phyloP scores from a whole-genome alignment of 2,888 invertebrate species.

The Plagiodera versicolora region DNA sequence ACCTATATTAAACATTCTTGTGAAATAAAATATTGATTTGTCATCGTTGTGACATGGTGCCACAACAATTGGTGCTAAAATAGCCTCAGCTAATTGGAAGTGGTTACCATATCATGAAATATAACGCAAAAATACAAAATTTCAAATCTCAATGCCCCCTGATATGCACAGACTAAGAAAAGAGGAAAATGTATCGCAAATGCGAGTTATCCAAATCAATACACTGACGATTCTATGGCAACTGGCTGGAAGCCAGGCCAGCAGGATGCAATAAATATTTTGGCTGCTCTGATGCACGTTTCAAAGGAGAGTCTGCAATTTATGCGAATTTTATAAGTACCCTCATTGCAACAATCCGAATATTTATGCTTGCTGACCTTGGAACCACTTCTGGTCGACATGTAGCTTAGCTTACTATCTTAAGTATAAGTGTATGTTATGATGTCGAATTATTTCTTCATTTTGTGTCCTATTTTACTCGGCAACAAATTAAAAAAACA shows the following conservation, averaged over 20 bases:
- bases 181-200: background rate
- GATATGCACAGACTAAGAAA: background rate
- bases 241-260: background rate
- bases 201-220: background rate
- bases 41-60: too few species aligned
- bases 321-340: constrained; percentile 1
- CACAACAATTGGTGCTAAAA: too few species aligned
- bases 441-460: too few species aligned
- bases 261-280: constrained; percentile 1
- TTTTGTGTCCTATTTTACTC: too few species aligned
- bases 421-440: background rate
- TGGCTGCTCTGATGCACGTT: background rate
- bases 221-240: background rate
- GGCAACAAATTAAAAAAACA: too few species aligned
- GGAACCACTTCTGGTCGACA: background rate
- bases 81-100: too few species aligned
- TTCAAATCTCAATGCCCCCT: too few species aligned
- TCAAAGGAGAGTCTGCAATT: background rate
- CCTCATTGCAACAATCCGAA: background rate
- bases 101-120: too few species aligned
- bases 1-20: too few species aligned
- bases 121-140: too few species aligned
- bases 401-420: background rate
- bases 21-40: too few species aligned
- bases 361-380: background rate